phyloP scores from a whole-genome alignment of 2,797 vertebrate species.

The Sebastiscus albofasciatus region DNA sequence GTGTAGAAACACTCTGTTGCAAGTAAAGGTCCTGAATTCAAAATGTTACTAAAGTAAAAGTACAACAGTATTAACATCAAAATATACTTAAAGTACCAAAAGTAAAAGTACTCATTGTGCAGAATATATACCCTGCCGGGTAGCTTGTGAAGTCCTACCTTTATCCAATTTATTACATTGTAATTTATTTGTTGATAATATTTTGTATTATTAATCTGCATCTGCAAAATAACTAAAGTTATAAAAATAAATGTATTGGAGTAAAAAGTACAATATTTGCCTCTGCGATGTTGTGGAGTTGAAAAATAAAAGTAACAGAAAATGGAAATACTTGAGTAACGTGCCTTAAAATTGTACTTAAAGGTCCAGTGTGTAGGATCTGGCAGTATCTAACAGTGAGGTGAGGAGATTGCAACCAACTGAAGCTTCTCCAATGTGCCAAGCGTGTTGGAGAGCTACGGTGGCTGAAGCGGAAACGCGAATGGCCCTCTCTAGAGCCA shows the following conservation, averaged over 20 bases:
- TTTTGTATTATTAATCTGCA: neutral
- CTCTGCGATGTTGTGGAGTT: neutral
- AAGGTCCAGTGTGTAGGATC: too few species aligned
- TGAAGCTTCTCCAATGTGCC: too few species aligned
- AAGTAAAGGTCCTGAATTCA: too few species aligned
- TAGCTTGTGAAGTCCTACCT: neutral
- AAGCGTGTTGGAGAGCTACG: fast-evolving
- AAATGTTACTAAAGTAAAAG: neutral
- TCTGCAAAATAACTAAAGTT: neutral
- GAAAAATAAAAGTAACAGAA: neutral
- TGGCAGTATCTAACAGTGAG: too few species aligned
- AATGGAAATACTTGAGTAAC: too few species aligned
- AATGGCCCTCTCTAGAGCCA: too few species aligned
- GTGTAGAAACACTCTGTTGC: too few species aligned
- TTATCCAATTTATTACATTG: neutral
- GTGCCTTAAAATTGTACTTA: too few species aligned
- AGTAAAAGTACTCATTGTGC: neutral
- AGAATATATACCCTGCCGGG: neutral
- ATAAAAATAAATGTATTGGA: too few species aligned
- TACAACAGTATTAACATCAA: neutral
- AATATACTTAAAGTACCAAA: neutral
- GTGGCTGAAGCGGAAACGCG: fast-evolving
- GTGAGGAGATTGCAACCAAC: too few species aligned
- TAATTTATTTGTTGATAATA: neutral
- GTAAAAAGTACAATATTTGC: neutral